Evolutionary conservation across 2,113 vertebrate genomes (phyloP).

Genomic region (Plecturocebus donacophilus): DNA sequence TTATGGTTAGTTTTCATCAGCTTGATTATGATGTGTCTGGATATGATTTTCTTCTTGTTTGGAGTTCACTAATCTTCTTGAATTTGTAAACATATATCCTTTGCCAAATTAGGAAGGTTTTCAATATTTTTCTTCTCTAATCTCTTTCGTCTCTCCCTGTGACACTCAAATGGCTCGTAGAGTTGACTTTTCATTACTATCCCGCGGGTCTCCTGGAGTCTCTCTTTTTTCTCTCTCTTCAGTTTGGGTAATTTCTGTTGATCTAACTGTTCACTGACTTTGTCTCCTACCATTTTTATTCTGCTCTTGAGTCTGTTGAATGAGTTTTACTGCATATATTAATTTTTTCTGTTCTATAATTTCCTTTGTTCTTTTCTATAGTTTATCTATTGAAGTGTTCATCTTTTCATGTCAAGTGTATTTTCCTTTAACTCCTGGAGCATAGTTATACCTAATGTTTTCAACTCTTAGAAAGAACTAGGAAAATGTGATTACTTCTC

Average conservation of each 20-base stretch:
- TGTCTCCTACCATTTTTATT: neutral
- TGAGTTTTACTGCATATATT: neutral
- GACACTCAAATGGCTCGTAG: neutral
- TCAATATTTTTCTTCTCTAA: neutral
- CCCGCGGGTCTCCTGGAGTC: neutral
- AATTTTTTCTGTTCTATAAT: neutral
- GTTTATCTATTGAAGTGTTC: neutral
- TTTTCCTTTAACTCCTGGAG: neutral
- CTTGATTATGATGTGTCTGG: neutral
- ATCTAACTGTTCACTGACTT: neutral
- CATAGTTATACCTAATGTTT: neutral
- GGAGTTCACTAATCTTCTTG: neutral
- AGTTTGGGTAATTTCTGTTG: neutral
- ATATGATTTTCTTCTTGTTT: neutral
- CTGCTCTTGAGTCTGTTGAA: neutral
- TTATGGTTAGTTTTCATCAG: too few species aligned
- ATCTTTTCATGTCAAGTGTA: neutral
- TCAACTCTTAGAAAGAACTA: neutral
- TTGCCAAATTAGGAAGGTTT: neutral
- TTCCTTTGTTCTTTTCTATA: neutral
- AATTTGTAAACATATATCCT: neutral
- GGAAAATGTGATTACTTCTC: too few species aligned
- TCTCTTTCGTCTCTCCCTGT: neutral
- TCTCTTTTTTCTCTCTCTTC: neutral
- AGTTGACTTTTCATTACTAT: neutral